A percentile compares a stretch with the other conserved stretches of the same genome.
Evolutionary conservation across 1,140 invertebrate genomes (phyloP).

Genomic region (Drosophila insularis): DNA sequence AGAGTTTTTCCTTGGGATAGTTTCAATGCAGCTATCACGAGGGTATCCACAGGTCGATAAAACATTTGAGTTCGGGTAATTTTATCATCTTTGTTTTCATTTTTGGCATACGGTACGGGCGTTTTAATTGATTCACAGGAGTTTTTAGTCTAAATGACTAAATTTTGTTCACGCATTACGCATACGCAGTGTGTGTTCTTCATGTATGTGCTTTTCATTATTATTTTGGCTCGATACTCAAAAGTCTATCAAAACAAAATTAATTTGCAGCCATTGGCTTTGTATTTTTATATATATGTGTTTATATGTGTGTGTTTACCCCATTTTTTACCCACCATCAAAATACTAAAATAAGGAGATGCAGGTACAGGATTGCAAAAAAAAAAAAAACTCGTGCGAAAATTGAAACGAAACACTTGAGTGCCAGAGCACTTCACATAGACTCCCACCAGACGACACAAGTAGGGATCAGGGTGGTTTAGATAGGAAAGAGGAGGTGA

Average conservation of each 20-base stretch:
- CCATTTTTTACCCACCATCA: not conserved
- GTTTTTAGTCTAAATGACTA: slow-evolving; percentile 55
- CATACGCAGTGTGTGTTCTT: slow-evolving; percentile 46
- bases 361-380: slow-evolving; percentile 29
- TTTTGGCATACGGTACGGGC: slow-evolving; percentile 33
- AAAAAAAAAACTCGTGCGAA: slow-evolving; percentile 53
- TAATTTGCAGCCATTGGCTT: slow-evolving; percentile 65
- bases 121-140: slow-evolving; percentile 69
- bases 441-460: slow-evolving; percentile 21
- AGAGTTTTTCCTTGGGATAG: no score
- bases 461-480: not conserved
- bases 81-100: slow-evolving; percentile 2
- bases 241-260: slow-evolving; percentile 79
- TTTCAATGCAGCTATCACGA: not conserved
- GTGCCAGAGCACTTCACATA: slow-evolving; percentile 63
- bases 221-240: slow-evolving; percentile 48
- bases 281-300: slow-evolving; percentile 12
- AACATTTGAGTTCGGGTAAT: not conserved
- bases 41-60: not conserved
- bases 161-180: slow-evolving; percentile 52
- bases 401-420: slow-evolving; percentile 80
- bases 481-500: not conserved
- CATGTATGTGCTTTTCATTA: slow-evolving; percentile 19
- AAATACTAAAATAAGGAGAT: not conserved
- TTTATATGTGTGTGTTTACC: slow-evolving; percentile 17